Evolutionary conservation across 1,140 invertebrate genomes (phyloP), one percentile per base, ranked within the genome.

Genomic region (Meloidogyne exigua): DNA sequence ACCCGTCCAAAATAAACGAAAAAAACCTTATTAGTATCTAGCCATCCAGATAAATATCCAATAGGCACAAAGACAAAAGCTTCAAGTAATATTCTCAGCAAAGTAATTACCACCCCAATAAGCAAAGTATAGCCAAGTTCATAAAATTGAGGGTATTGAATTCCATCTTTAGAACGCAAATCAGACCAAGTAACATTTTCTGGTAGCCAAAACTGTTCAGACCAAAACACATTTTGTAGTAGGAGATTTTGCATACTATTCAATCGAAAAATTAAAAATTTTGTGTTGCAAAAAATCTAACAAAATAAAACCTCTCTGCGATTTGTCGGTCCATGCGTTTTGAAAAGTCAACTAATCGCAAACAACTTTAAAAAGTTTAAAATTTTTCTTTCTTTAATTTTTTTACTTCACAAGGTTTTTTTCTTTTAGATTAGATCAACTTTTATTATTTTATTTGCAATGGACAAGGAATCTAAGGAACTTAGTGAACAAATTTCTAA

Each of bases 21-120:
- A 36, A n/a, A 23, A 62, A 80, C 77, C 76, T 78, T 57, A 42
- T 74, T 82, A 11, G 23, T 68, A 28, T 81, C 44, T n/a, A 84
- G 79, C 81, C 84, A 85, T n/a, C 85, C 86, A 62, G 65, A 68
- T 7, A 76, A 26, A 62, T 73, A 76, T 0, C 86, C 85, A 66
- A 87, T 77, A 42, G 85, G 85, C 12, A 87, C 63, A 72, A 83
- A 87, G 10, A 87, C 78, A 64, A 85, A 83, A 18, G 69, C 79
- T 76, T 87, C 86, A 49, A 87, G 70, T 13, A 84, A 67, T 62
- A 88, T 80, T 32, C 86, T 81, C 10, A 85, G 23, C 0, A 87
- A 68, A 28, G 82, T 77, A 39, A 87, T 75, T 39, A 79, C 26
- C 23, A 69, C 65, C 36, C 85, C 87, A 63, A 80, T 79, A 23